phyloP scores from a whole-genome alignment of 1,140 invertebrate genomes.

The Sweltsa coloradensis region DNA sequence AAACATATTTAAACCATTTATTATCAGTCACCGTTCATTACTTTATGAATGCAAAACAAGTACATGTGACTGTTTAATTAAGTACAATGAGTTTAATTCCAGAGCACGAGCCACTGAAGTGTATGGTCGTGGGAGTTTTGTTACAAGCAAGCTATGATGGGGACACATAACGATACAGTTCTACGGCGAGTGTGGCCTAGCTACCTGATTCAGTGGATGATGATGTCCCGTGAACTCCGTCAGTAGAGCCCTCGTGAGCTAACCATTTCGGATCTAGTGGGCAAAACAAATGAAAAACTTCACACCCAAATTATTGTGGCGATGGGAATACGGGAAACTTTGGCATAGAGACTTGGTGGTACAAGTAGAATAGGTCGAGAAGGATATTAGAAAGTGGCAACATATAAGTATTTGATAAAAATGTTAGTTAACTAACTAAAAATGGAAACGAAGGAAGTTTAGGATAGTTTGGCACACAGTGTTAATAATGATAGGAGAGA shows the following conservation, averaged over 20 bases:
- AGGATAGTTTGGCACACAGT: no score
- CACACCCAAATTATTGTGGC: not conserved
- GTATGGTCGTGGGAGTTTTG: not conserved
- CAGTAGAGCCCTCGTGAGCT: not conserved
- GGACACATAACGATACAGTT: not conserved
- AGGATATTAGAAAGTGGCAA: not conserved
- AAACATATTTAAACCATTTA: no score
- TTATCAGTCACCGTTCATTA: no score
- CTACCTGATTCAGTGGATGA: constrained; percentile 1
- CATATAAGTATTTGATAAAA: not conserved
- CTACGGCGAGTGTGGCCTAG: not conserved
- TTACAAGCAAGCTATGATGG: not conserved
- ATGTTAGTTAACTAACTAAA: no score
- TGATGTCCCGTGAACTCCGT: not conserved
- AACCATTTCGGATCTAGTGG: constrained; percentile 1
- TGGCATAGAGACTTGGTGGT: not conserved
- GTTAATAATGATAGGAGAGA: no score
- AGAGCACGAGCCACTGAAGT: not conserved
- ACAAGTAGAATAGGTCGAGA: not conserved
- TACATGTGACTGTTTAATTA: not conserved
- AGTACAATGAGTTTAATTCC: not conserved
- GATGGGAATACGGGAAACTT: not conserved
- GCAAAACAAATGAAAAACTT: no score
- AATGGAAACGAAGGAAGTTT: no score
- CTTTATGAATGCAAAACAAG: no score